Percentiles rank a stretch among this genome's conserved stretches.
Conservation (phyloP, 2,113 vertebrate genomes). For the Poeciliopsis prolifica region DNA sequence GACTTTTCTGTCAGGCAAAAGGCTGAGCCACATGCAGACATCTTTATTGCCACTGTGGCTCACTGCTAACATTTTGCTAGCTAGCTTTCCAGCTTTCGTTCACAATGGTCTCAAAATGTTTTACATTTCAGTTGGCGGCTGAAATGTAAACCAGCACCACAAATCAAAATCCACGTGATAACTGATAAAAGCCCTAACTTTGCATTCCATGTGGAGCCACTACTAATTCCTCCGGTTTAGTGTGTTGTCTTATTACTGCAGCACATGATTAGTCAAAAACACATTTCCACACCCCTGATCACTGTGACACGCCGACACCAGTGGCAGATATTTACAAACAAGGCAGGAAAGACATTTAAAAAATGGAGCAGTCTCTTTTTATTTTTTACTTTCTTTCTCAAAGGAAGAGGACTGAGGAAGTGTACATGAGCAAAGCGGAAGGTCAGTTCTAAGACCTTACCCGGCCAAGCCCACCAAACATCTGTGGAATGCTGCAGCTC, state of each 20-base stretch:
- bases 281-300: conserved; percentile 37
- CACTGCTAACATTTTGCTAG: no score
- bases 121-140: no score
- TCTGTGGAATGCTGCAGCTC: conserved; percentile 64
- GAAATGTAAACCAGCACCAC: no score
- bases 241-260: conserved; percentile 7
- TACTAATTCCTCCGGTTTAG: no score
- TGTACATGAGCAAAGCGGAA: conserved; percentile 42
- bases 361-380: conserved; percentile 14
- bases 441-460: conserved; percentile 25
- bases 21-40: no score
- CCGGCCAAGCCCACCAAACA: conserved; percentile 55
- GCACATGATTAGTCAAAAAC: conserved; percentile 47
- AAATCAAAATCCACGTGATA: no score
- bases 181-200: no score
- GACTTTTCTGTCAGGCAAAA: no score
- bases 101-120: no score
- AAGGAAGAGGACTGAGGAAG: conserved; percentile 33
- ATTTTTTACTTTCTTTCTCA: background rate
- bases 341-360: conserved; percentile 7
- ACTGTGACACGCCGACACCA: conserved; percentile 38
- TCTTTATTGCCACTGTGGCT: no score
- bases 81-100: no score
- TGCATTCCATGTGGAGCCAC: no score
- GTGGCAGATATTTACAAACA: conserved; percentile 20